Conservation (phyloP, 2,113 vertebrate species). For the Centropus unirufus region DNA sequence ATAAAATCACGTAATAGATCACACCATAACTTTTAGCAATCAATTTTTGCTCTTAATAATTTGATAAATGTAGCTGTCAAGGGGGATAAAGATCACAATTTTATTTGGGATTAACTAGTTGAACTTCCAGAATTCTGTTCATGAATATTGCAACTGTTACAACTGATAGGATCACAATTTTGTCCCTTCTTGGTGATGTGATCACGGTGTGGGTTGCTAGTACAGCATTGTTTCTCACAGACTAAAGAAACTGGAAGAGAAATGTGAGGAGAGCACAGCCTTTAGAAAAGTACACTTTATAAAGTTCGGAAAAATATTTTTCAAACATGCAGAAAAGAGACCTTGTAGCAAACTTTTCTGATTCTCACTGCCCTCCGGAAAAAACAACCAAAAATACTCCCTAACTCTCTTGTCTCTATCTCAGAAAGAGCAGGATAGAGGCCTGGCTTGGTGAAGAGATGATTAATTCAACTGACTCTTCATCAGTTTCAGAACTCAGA, state of each 20-base stretch:
- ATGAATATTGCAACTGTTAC: slow-evolving; percentile 62
- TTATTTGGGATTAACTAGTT: slow-evolving; percentile 70
- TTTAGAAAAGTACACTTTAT: neutral
- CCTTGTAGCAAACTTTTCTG: neutral
- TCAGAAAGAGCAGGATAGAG: neutral
- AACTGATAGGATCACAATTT: slow-evolving; percentile 54
- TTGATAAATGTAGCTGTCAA: slow-evolving; percentile 79
- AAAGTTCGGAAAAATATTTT: neutral
- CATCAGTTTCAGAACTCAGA: neutral
- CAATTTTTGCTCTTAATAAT: slow-evolving; percentile 77
- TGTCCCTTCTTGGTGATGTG: slow-evolving; percentile 51
- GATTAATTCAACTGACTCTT: neutral
- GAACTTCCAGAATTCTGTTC: slow-evolving; percentile 71
- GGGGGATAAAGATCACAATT: slow-evolving; percentile 77
- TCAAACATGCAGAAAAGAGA: neutral
- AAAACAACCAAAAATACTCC: neutral
- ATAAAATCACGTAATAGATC: slow-evolving; percentile 75
- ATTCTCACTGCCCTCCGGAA: neutral
- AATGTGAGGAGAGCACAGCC: rapidly evolving
- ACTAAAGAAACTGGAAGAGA: neutral
- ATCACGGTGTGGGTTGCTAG: neutral
- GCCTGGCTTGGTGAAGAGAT: neutral
- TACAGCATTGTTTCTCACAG: neutral
- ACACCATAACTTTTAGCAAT: slow-evolving; percentile 73
- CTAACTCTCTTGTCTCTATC: neutral